Percentiles rank a stretch among this genome's conserved stretches.
phyloP scores from a whole-genome alignment of 2,888 invertebrate species.

The Cryptophagus acutangulus region DNA sequence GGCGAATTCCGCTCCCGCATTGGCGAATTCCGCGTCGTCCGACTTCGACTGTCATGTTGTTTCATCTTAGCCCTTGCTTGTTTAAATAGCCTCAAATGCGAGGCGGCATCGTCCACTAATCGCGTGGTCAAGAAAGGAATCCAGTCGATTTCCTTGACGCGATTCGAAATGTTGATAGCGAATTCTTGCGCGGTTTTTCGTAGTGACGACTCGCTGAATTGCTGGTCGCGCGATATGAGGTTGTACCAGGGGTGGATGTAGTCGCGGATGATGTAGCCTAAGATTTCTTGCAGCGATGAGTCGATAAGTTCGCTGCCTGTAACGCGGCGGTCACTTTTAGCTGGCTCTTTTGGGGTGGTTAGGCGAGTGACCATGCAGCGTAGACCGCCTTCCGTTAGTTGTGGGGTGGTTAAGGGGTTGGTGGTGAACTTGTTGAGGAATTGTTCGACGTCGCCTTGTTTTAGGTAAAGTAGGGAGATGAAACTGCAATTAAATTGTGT shows the following conservation, averaged over 20 bases:
- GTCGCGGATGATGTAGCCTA: constrained; percentile 74
- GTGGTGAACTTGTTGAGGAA: constrained; percentile 42
- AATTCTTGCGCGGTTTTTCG: constrained; percentile 66
- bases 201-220: constrained; percentile 64
- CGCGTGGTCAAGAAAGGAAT: constrained; percentile 80
- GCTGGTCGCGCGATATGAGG: constrained; percentile 64
- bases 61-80: constrained; percentile 60
- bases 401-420: constrained; percentile 41
- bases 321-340: constrained; percentile 57
- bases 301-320: constrained; percentile 84
- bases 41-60: constrained; percentile 15
- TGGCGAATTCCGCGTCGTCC: constrained; percentile 36
- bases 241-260: constrained; percentile 75
- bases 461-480: constrained; percentile 44
- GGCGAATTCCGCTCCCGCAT: constrained; percentile 42
- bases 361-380: constrained; percentile 38
- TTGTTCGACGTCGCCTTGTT: constrained; percentile 43
- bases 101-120: constrained; percentile 85
- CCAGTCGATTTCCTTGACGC: constrained; percentile 85
- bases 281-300: constrained; percentile 78
- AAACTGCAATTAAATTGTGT: constrained; percentile 33
- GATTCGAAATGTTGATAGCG: constrained; percentile 65
- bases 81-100: constrained; percentile 81
- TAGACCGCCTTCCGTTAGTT: constrained; percentile 46
- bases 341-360: constrained; percentile 38